Evolutionary conservation across 2,113 vertebrate genomes (phyloP).

Genomic region (Rhizomys pruinosus): DNA sequence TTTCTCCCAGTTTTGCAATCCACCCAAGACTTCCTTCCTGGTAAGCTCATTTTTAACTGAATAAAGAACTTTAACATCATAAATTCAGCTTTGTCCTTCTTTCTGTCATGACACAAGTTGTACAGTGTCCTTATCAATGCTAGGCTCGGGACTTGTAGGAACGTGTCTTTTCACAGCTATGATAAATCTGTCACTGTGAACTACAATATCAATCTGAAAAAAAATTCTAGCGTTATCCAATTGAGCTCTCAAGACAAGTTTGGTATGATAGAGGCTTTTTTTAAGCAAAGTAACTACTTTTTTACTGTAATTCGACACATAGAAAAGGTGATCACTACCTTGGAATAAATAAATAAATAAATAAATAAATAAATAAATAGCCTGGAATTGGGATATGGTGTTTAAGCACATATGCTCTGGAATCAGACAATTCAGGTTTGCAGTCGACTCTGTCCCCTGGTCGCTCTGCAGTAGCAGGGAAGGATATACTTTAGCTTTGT

Average conservation of each 20-base stretch:
- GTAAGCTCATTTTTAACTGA: conserved; percentile 19
- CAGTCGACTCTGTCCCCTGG: background rate
- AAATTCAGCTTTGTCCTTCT: background rate
- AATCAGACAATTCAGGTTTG: background rate
- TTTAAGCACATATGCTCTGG: background rate
- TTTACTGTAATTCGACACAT: background rate
- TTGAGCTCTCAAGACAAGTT: background rate
- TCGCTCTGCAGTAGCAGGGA: background rate
- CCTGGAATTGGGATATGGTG: background rate
- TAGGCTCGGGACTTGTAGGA: background rate
- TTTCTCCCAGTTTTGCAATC: background rate
- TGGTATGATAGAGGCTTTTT: background rate
- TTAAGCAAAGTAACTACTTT: background rate
- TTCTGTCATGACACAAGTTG: background rate
- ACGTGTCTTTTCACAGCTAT: background rate
- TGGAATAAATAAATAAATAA: background rate
- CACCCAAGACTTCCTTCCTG: background rate
- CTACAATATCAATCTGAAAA: conserved; percentile 21
- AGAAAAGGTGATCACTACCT: background rate
- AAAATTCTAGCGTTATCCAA: background rate
- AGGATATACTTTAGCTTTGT: background rate
- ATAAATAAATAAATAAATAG: background rate
- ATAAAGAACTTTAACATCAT: background rate
- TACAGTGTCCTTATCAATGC: background rate
- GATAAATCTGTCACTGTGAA: background rate